Percentiles rank a stretch among this genome's conserved stretches.
These are phyloP conservation scores for Trypoxylus dichotomus DNA, from an alignment of 1,140 invertebrate genomes.

Conservation along the genomic window DNA sequence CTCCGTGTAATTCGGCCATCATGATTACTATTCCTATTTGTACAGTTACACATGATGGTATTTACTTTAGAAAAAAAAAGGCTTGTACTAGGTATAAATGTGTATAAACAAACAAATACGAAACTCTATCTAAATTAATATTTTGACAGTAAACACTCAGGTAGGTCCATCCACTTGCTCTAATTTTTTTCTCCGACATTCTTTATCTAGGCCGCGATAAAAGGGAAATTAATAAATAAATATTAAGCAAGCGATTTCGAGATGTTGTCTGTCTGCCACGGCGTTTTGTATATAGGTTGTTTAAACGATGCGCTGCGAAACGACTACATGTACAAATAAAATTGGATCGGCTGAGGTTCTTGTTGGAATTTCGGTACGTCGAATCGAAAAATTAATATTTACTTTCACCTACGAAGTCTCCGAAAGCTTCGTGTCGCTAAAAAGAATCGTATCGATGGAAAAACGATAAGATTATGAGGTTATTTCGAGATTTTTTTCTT, in stretches of 20 bases:
- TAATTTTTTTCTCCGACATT: neutral
- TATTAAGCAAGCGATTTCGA: conserved; percentile 13
- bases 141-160: conserved; percentile 15
- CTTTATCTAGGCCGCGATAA: conserved; percentile 19
- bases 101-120: too few relatives aligned
- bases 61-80: neutral
- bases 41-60: neutral
- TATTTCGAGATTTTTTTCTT: too few relatives aligned
- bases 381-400: conserved; percentile 10
- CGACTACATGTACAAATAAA: neutral
- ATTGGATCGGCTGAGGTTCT: neutral
- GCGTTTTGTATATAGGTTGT: neutral
- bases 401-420: neutral
- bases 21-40: neutral
- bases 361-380: neutral
- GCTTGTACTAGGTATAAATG: neutral
- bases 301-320: neutral
- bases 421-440: too few relatives aligned
- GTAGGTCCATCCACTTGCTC: conserved; percentile 19
- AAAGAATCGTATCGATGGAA: too few relatives aligned
- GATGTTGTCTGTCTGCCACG: neutral
- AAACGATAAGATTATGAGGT: too few relatives aligned
- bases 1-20: neutral
- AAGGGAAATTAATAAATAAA: conserved; percentile 25
- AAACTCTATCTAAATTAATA: conserved; percentile 5